A percentile compares a stretch with the other conserved stretches of the same genome.
These are phyloP conservation scores for Cathartes aura DNA, from an alignment of 2,113 vertebrate genomes.

Conservation along the genomic window DNA sequence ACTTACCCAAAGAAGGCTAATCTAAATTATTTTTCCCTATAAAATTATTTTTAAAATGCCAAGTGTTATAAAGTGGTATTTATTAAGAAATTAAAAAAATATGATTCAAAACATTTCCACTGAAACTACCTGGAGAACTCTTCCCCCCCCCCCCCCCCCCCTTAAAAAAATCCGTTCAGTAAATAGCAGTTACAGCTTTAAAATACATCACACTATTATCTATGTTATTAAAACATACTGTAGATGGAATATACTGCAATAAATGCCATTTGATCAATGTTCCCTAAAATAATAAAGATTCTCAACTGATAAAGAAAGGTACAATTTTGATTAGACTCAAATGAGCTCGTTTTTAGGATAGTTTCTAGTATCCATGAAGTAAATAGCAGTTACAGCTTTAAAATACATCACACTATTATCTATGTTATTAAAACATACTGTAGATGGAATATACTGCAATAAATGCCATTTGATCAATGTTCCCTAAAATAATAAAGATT, in stretches of 20 bases:
- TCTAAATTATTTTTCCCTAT: not conserved
- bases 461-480: constrained; percentile 59
- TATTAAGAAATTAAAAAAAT: not conserved
- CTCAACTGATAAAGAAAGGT: constrained; percentile 83
- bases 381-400: constrained; percentile 36
- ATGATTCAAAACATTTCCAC: not conserved
- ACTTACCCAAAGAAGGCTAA: constrained; percentile 13
- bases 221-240: constrained; percentile 8
- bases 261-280: constrained; percentile 59
- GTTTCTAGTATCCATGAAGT: constrained; percentile 98
- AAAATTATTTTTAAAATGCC: constrained; percentile 24
- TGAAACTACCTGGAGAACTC: constrained; percentile 13
- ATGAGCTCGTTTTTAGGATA: constrained; percentile 90
- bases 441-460: not conserved
- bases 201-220: not conserved
- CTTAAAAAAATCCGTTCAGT: not conserved
- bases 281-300: constrained; percentile 73
- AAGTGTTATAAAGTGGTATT: not conserved
- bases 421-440: constrained; percentile 8
- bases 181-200: constrained; percentile 27
- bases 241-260: not conserved
- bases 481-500: constrained; percentile 73
- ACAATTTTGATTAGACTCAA: constrained; percentile 87
- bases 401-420: not conserved
- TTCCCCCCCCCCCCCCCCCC: not conserved